Base-by-base conservation (phyloP, 2,888 invertebrate genomes). In the Zygothrica quintamaculata region DNA sequence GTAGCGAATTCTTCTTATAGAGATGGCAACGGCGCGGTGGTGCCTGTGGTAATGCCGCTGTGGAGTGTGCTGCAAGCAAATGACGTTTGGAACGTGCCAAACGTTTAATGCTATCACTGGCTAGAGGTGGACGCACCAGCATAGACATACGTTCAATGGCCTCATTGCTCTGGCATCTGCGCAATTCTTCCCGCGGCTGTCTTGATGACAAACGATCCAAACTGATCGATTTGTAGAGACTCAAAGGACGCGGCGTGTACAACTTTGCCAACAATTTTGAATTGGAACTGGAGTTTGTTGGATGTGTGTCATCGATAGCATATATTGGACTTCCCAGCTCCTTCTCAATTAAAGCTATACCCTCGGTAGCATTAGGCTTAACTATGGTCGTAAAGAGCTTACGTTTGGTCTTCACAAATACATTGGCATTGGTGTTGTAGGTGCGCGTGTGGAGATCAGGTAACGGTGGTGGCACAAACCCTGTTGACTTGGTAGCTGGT, bases 401-500 rank as follows among this genome's bases (percentile, higher is more conserved):
- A 52, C 95, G 92, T 36, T 95, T 96, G 0, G 96, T 96, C 90
- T 95, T 96, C 0, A 96, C 95, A 70, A 96, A 95, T 0, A 96
- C 93, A 87, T 95, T 95, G 39, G 92, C 81, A n/a, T 88, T 88
- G 16, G 72, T 74, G 47, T 85, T 87, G 58, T 70, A 71, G 48
- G 34, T 60, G 39, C 74, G 76, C 5, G 66, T 33, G 16, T 79
- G 66, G 5, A 40, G 22, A 29, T 87, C 87, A 0, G 84, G 82
- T 47, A 87, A 18, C 8, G 86, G 77, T 3, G 84, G 88, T 13
- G 74, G 80, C 47, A 73, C 74, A 55, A 77, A 87, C 3, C 55
- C 85, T 8, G 39, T 60, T n/a, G 39, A 26, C 36, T 69, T 72
- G n/a, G 18, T 22, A 18, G 15, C 12, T 3, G 50, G 26, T 7